Percentiles rank a stretch among this genome's conserved stretches.
These are phyloP conservation scores for Triplophysa siluroides DNA, from an alignment of 2,113 vertebrate species.

Conservation along the genomic window DNA sequence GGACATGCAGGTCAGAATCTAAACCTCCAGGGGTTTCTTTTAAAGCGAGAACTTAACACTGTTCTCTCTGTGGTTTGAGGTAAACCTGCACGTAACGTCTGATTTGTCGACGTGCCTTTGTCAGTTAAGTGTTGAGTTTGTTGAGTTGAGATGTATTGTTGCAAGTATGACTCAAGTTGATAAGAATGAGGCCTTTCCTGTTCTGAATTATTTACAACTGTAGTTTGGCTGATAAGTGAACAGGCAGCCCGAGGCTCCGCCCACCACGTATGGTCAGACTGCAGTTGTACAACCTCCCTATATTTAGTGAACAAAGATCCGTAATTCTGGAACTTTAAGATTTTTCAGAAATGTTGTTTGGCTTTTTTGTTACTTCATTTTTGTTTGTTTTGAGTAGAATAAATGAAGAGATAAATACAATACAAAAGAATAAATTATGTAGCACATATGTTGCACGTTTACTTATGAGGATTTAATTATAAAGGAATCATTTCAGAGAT, in stretches of 20 bases:
- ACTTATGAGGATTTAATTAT: no score
- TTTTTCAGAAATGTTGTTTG: no score
- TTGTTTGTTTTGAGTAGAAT: no score
- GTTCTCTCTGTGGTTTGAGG: not conserved
- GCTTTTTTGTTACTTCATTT: no score
- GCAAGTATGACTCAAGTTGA: conserved; percentile 15
- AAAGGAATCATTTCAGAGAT: not conserved
- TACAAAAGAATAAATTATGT: no score
- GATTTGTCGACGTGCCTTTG: not conserved
- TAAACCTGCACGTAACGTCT: not conserved
- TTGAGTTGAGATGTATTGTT: not conserved
- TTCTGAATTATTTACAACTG: conserved; percentile 40
- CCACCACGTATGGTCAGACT: not conserved
- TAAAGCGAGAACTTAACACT: not conserved
- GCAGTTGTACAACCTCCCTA: not conserved
- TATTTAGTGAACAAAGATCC: not conserved
- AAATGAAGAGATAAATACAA: no score
- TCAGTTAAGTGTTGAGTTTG: conserved; percentile 6
- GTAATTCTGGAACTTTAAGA: not conserved
- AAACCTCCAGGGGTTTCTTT: not conserved
- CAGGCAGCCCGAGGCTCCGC: not conserved
- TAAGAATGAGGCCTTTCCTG: conserved; percentile 52
- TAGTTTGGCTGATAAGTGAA: not conserved
- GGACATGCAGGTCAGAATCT: conserved; percentile 81
- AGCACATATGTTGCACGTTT: no score